A percentile compares a stretch with the other conserved stretches of the same genome.
These are phyloP conservation scores for Eucriotettix oculatus DNA, from an alignment of 2,888 invertebrate genomes.

Conservation along the genomic window DNA sequence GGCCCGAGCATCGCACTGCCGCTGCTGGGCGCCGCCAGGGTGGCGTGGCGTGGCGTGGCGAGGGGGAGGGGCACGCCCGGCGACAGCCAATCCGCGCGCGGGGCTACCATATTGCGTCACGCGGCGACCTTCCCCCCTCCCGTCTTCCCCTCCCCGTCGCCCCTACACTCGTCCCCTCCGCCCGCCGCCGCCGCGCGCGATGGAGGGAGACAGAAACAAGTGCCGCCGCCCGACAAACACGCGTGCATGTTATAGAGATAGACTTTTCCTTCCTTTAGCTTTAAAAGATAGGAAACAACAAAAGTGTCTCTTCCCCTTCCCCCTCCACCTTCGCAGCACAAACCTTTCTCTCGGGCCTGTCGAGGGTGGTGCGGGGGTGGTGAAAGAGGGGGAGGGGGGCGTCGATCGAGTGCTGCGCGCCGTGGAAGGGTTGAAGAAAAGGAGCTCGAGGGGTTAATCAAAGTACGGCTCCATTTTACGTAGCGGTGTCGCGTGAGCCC, in stretches of 20 bases:
- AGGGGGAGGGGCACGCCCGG: not conserved
- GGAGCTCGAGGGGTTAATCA: too few species aligned
- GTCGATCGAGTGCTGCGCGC: too few species aligned
- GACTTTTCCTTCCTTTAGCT: slow-evolving; percentile 4
- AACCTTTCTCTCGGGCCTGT: not conserved
- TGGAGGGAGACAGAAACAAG: slow-evolving; percentile 5
- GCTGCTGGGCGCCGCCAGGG: not conserved
- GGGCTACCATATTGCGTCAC: slow-evolving; percentile 8
- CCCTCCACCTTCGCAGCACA: not conserved
- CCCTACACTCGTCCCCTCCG: slow-evolving; percentile 16
- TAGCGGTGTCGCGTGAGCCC: too few species aligned
- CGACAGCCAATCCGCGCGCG: not conserved
- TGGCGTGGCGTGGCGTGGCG: not conserved
- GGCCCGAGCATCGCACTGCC: not conserved
- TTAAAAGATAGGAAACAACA: slow-evolving; percentile 5
- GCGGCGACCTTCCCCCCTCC: not conserved
- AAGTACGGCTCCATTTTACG: too few species aligned
- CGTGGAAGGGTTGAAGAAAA: too few species aligned
- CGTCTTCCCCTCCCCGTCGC: not conserved
- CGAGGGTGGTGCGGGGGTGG: too few species aligned
- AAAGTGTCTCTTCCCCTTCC: not conserved
- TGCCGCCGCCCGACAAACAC: slow-evolving; percentile 7
- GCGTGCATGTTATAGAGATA: slow-evolving; percentile 9
- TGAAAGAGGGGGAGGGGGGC: too few species aligned
- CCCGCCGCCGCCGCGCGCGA: slow-evolving; percentile 16